phyloP scores from a whole-genome alignment of 2,113 vertebrate genomes.

The Calypte anna region DNA sequence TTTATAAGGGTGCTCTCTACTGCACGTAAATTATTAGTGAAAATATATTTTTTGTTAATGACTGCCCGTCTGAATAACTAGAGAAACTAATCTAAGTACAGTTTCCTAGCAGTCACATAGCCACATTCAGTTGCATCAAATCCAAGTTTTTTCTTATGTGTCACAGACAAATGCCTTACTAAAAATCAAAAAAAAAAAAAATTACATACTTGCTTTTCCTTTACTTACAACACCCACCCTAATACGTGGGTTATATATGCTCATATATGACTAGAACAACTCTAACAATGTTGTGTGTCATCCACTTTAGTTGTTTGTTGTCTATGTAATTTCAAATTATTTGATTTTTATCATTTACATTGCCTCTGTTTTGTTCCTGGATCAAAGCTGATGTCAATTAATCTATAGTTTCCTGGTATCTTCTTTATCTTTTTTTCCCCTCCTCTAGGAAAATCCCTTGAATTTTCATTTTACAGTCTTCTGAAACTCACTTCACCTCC shows the following conservation, averaged over 20 bases:
- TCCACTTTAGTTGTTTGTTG: not conserved
- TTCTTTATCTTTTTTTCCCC: not conserved
- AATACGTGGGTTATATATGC: not conserved
- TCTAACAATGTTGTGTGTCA: not conserved
- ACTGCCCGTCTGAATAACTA: not conserved
- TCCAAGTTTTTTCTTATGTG: not conserved
- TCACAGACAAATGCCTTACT: not conserved
- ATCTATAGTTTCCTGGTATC: not conserved
- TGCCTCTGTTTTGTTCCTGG: not conserved
- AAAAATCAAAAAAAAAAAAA: not conserved
- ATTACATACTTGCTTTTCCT: not conserved
- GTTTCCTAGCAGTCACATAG: not conserved
- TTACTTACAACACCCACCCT: not conserved
- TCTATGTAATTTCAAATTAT: not conserved
- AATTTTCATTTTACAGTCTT: not conserved
- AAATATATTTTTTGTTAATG: not conserved
- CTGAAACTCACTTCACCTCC: not conserved
- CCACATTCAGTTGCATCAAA: not conserved
- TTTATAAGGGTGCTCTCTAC: not conserved
- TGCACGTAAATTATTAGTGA: not conserved
- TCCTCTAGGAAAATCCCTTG: not conserved
- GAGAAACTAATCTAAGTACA: not conserved
- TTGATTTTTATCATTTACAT: not conserved
- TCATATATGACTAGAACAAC: not conserved
- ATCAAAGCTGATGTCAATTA: not conserved